These are phyloP conservation scores for Odontothrips loti DNA, from an alignment of 2,888 invertebrate genomes.

Conservation along the genomic window DNA sequence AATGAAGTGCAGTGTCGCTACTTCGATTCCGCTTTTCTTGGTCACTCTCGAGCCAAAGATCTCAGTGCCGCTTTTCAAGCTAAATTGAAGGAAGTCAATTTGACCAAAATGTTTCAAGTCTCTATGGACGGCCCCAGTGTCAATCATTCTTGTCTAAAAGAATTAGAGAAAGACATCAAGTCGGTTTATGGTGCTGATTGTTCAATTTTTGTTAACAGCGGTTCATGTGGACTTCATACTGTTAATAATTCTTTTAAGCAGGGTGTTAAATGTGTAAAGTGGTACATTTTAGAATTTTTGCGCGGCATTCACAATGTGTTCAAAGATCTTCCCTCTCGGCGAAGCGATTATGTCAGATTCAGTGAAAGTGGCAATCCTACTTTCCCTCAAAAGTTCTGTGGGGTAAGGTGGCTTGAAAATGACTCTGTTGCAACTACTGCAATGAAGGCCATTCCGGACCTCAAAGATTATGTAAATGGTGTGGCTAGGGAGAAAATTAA, in stretches of 20 bases:
- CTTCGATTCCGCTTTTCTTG: constrained; percentile 38
- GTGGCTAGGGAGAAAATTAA: not conserved
- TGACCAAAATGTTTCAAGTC: constrained; percentile 37
- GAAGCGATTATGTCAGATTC: constrained; percentile 21
- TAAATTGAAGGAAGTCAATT: constrained; percentile 32
- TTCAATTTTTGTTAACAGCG: constrained; percentile 39
- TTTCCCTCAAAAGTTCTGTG: constrained; percentile 28
- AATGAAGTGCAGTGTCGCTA: constrained; percentile 39
- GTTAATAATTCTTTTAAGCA: constrained; percentile 42
- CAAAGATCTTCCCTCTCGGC: constrained; percentile 28
- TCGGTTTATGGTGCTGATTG: constrained; percentile 27
- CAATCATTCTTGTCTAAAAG: constrained; percentile 36
- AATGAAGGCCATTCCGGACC: not conserved
- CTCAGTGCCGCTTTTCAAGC: constrained; percentile 37
- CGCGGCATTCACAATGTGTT: constrained; percentile 38
- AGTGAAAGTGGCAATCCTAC: not conserved
- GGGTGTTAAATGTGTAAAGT: constrained; percentile 38
- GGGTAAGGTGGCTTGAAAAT: constrained; percentile 30
- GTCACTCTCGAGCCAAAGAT: constrained; percentile 38
- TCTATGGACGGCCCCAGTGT: constrained; percentile 40
- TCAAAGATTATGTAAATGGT: constrained; percentile 7
- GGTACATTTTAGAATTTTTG: constrained; percentile 39
- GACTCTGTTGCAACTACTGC: constrained; percentile 27
- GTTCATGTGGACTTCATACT: constrained; percentile 42
- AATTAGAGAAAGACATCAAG: constrained; percentile 18